Evolutionary conservation across 2,888 invertebrate genomes (phyloP), one percentile per base, ranked within the genome.

Genomic region (Cephus runcator): DNA sequence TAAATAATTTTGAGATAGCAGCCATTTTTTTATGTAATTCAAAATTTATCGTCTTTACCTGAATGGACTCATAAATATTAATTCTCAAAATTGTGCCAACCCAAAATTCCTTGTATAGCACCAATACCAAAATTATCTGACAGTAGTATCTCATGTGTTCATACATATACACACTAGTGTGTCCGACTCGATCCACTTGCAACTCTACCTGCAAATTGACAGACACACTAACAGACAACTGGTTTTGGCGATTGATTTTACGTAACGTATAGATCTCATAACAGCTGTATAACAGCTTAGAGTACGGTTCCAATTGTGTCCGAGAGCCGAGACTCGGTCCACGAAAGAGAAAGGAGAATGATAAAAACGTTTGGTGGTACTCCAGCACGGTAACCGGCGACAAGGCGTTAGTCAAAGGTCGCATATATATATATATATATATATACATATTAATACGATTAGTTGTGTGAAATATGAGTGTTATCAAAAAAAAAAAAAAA

Each of bases 271-370:
- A 71, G 31, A 30, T 74, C 36, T 34, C 34, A 74, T 34, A 33
- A 34, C 74, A 34, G 30, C 74, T 35, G 35, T 34, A 34, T 34
- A 74, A 74, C 36, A 74, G 74, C 74, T 74, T 34, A 34, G 23
- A n/a, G 31, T 34, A n/a, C 35, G 23, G 35, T 74, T 34, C 12
- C 74, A 34, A 74, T 74, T 74, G 35, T 74, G 35, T 74, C 74
- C 74, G 12, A 30, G 74, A 35, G 56, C 23, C 56, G 23, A 74
- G 34, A 35, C 31, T 71, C 36, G 34, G 74, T 74, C 35, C 68
- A 77, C 34, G 75, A 81, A 81, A 81, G 81, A 81, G 81, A 81
- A 81, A 81, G 81, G 81, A 81, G 34, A 75, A 11, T 75, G 75
- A 79, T 76, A 80, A 81, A 80, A 76, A 76, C 56, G 12, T 31